Percentiles rank a stretch among this genome's conserved stretches.
Conservation (phyloP, 1,140 invertebrate species). For the Trachymyrmex septentrionalis region DNA sequence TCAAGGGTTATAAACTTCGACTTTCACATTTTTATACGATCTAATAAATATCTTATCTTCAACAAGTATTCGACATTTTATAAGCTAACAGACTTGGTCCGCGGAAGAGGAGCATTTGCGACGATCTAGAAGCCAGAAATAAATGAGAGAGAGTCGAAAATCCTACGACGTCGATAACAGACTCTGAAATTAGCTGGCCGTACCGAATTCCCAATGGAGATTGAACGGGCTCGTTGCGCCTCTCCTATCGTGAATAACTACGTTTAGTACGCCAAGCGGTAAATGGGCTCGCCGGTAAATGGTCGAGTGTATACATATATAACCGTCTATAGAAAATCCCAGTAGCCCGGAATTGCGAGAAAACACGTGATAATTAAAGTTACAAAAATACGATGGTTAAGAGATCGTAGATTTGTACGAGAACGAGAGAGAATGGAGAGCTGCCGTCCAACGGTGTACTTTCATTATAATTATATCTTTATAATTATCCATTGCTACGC, state of each 20-base stretch:
- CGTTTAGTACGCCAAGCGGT: slow-evolving; percentile 73
- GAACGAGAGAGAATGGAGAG: neutral
- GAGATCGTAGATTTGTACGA: neutral
- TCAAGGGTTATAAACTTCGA: neutral
- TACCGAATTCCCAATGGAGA: slow-evolving; percentile 77
- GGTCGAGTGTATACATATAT: slow-evolving; percentile 44
- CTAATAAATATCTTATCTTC: slow-evolving; percentile 54
- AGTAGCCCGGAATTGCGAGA: slow-evolving; percentile 70
- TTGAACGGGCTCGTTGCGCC: slow-evolving; percentile 75
- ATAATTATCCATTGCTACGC: slow-evolving; percentile 66
- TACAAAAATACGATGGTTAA: slow-evolving; percentile 72
- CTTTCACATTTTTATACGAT: slow-evolving; percentile 31
- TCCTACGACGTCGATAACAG: slow-evolving; percentile 77
- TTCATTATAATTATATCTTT: slow-evolving; percentile 72
- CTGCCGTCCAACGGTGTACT: slow-evolving; percentile 36
- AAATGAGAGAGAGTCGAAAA: slow-evolving; percentile 74
- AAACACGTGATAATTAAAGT: slow-evolving; percentile 77
- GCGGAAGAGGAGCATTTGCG: slow-evolving; percentile 6
- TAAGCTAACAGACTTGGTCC: neutral
- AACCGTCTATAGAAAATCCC: slow-evolving; percentile 66
- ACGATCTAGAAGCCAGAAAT: slow-evolving; percentile 65
- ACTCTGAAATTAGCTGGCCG: slow-evolving; percentile 76
- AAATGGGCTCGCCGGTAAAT: slow-evolving; percentile 72
- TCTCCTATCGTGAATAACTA: slow-evolving; percentile 77
- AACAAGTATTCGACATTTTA: slow-evolving; percentile 44